phyloP scores from a whole-genome alignment of 2,113 vertebrate species.

The Semicossyphus pulcher region DNA sequence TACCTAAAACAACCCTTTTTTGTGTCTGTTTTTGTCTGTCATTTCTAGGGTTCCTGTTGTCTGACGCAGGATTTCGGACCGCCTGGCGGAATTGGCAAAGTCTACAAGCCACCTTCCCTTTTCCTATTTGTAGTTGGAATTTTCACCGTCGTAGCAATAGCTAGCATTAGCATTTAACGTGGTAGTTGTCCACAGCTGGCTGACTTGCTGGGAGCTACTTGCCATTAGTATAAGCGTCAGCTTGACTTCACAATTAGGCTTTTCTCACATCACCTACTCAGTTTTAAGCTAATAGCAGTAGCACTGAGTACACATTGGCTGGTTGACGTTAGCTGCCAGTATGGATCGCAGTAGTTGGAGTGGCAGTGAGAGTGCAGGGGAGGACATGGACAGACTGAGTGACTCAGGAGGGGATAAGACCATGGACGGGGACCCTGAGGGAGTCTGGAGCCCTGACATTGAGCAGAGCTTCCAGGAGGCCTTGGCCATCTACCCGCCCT shows the following conservation, averaged over 20 bases:
- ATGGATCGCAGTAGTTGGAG: slow-evolving; percentile 99
- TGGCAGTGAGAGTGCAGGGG: slow-evolving; percentile 96
- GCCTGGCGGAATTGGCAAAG: not conserved
- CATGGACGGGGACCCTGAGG: slow-evolving; percentile 97
- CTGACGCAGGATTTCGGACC: slow-evolving; percentile 19
- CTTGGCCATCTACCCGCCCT: slow-evolving; percentile 97
- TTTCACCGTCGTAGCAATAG: not conserved
- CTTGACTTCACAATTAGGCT: not conserved
- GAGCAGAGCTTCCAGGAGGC: slow-evolving; percentile 99
- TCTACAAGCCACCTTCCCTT: not conserved
- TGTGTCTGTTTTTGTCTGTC: slow-evolving; percentile 6
- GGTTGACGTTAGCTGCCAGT: slow-evolving; percentile 78
- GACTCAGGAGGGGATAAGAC: slow-evolving; percentile 95
- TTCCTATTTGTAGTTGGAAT: not conserved
- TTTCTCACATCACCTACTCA: not conserved
- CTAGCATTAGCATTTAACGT: slow-evolving; percentile 18
- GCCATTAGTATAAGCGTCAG: not conserved
- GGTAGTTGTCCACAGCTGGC: slow-evolving; percentile 6
- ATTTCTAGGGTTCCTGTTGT: slow-evolving; percentile 41
- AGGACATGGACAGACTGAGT: slow-evolving; percentile 96
- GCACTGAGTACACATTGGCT: slow-evolving; percentile 6
- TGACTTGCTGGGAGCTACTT: not conserved
- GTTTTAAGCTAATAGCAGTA: slow-evolving; percentile 1
- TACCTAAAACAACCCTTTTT: not conserved
- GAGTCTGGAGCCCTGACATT: slow-evolving; percentile 98